phyloP scores from a whole-genome alignment of 2,113 vertebrate genomes.

The Noctilio leporinus region DNA sequence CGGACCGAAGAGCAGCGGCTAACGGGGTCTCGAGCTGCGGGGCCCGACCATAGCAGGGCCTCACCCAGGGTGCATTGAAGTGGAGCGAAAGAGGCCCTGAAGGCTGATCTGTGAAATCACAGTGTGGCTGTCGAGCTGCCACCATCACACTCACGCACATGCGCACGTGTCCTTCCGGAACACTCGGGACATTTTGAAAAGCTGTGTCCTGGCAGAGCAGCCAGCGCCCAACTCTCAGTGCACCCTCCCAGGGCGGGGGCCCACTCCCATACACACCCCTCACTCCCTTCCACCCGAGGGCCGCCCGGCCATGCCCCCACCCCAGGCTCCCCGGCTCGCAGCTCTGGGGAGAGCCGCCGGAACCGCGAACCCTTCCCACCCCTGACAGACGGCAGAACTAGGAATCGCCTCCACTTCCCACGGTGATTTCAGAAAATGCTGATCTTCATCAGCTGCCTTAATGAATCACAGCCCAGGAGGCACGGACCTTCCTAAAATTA shows the following conservation, averaged over 20 bases:
- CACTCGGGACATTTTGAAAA: background rate
- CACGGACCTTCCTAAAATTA: slow-evolving; percentile 58
- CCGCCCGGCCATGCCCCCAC: too few species aligned
- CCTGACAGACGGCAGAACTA: background rate
- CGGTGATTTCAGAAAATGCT: slow-evolving; percentile 5
- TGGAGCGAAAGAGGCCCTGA: background rate
- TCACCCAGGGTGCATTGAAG: background rate
- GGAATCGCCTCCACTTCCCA: background rate
- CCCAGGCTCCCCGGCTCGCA: accelerated
- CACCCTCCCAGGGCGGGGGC: background rate
- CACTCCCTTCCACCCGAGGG: too few species aligned
- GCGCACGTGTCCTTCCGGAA: background rate
- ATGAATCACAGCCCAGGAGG: slow-evolving; percentile 37
- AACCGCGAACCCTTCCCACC: background rate
- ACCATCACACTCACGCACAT: background rate
- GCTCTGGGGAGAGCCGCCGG: background rate
- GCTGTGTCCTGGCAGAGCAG: background rate
- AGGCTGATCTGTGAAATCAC: background rate
- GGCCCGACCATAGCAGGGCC: background rate
- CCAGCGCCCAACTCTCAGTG: background rate
- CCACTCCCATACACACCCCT: accelerated
- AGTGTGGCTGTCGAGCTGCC: background rate
- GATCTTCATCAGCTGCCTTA: slow-evolving; percentile 39
- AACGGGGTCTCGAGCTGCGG: background rate
- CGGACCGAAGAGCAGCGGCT: background rate